Evolutionary conservation across 1,140 invertebrate genomes (phyloP).

Genomic region (Drosophila takahashii): DNA sequence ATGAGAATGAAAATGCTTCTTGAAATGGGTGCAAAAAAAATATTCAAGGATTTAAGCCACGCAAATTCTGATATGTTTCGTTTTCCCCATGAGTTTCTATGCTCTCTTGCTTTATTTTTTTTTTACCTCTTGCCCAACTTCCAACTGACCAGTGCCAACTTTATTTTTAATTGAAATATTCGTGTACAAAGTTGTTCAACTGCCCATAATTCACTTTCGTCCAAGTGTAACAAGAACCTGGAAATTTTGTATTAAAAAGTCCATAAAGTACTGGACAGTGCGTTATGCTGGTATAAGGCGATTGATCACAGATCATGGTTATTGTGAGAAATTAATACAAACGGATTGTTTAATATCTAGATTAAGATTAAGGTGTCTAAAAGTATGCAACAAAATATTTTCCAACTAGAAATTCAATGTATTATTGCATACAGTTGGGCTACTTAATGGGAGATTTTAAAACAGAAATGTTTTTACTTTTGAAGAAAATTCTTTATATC

Average conservation of each 20-base stretch:
- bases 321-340: neutral
- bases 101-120: slow-evolving; percentile 1
- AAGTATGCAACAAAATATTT: no score
- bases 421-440: no score
- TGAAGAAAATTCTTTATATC: no score
- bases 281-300: neutral
- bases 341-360: no score
- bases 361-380: no score
- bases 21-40: neutral
- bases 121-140: slow-evolving; percentile 3
- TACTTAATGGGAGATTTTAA: no score
- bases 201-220: slow-evolving; percentile 62
- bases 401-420: no score
- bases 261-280: slow-evolving; percentile 2
- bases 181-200: slow-evolving; percentile 63
- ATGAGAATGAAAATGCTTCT: neutral
- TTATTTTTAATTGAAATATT: slow-evolving; percentile 68
- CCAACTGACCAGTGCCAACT: slow-evolving; percentile 37
- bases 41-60: neutral
- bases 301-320: neutral
- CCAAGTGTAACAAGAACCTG: slow-evolving; percentile 24
- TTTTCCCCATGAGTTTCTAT: neutral
- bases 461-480: no score
- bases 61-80: neutral
- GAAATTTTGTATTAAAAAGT: slow-evolving; percentile 17